Evolutionary conservation across 2,113 vertebrate species (phyloP), one percentile per base, ranked within the genome.

Genomic region (Myodes glareolus): DNA sequence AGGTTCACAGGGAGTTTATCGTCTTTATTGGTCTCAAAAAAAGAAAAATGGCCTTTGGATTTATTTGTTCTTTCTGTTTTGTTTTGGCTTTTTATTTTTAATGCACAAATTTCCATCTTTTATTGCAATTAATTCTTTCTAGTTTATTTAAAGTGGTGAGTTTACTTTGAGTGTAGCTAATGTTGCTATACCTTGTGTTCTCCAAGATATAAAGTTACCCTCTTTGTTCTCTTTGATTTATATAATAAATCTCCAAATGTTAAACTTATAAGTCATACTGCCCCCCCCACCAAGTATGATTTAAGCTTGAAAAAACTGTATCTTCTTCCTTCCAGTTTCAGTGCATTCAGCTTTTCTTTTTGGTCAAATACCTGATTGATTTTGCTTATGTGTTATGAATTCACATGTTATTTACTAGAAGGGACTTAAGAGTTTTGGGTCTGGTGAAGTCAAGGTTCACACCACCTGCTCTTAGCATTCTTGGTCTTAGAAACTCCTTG

Each of bases 21-120:
- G 95, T 42, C 67, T 96, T 88, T 93, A 78, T 31, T 70, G 75
- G 58, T 68, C 73, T 84, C 65, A 29, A 50, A 52, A 52, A 61
- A 93, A 58, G 17, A 42, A 88, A 88, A 75, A 75, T 25, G 76
- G 5, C 33, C 86, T 91, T 87, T 76, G 21, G 7, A 73, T 92
- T 94, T 91, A 47, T 94, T 86, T 61, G 55, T 91, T 36, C 67
- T 84, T 82, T 80, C 63, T 89, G 45, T 72, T 92, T 89, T 45
- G 82, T 94, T 93, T 85, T 91, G 77, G n/a, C 70, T 92, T 91
- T 81, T 88, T 19, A 47, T 82, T 96, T 95, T 67, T 88, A 84
- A 50, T 75, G 73, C 68, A 55, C 75, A 88, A 47, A 90, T 92
- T 94, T 85, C 93, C 25, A 52, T 65, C 92, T 87, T 92, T 86